Evolutionary conservation across 2,113 vertebrate genomes (phyloP).

Genomic region (Dasypus novemcinctus): DNA sequence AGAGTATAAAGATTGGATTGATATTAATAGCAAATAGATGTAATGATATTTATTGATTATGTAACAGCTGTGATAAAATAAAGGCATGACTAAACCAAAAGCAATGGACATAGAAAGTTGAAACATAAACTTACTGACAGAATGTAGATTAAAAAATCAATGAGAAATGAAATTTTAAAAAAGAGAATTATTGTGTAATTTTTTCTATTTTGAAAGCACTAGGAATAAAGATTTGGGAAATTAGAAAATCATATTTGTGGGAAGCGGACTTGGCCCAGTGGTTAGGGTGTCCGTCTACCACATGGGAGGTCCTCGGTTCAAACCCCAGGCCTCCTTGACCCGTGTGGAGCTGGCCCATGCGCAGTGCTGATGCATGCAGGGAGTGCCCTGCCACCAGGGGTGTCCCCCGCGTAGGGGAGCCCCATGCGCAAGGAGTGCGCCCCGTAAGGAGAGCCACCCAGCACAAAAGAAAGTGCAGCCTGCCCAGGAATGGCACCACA

Average conservation of each 20-base stretch:
- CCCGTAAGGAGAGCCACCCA: too few relatives aligned
- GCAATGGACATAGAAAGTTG: not conserved
- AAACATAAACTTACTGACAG: not conserved
- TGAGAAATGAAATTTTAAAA: not conserved
- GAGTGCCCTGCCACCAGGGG: too few relatives aligned
- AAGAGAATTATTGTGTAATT: not conserved
- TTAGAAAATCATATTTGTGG: not conserved
- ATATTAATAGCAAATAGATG: not conserved
- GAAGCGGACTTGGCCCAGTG: too few relatives aligned
- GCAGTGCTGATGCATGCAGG: too few relatives aligned
- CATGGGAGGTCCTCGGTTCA: too few relatives aligned
- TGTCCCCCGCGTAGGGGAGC: too few relatives aligned
- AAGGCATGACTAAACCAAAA: not conserved
- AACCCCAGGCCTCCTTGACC: too few relatives aligned
- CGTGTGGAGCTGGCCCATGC: too few relatives aligned
- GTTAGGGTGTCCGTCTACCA: too few relatives aligned
- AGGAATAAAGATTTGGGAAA: not conserved
- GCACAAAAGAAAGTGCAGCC: too few relatives aligned
- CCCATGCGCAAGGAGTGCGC: too few relatives aligned
- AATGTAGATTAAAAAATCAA: not conserved
- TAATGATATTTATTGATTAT: not conserved
- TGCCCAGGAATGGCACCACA: too few relatives aligned
- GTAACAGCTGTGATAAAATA: not conserved
- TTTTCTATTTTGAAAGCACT: not conserved
- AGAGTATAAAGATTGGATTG: not conserved